A percentile compares a stretch with the other conserved stretches of the same genome.
These are phyloP conservation scores for Blastobasis adustella DNA, from an alignment of 2,888 invertebrate genomes.

Conservation along the genomic window DNA sequence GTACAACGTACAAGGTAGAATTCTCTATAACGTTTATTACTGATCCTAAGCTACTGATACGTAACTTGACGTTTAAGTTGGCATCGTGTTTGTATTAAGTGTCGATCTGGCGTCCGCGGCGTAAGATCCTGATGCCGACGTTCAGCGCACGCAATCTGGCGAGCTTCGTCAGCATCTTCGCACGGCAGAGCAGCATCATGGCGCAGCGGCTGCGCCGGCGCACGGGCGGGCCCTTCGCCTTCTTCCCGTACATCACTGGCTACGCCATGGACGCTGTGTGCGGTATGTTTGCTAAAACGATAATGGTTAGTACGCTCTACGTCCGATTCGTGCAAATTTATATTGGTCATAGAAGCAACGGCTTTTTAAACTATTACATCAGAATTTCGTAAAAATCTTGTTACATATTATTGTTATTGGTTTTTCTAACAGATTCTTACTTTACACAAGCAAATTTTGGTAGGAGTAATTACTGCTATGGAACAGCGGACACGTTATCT, in stretches of 20 bases:
- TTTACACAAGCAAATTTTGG: too few relatives aligned
- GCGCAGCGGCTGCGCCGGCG: slow-evolving; percentile 1
- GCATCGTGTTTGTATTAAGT: not conserved
- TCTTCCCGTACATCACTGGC: slow-evolving; percentile 12
- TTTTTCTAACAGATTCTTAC: not conserved
- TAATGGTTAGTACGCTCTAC: too few relatives aligned
- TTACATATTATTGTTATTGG: too few relatives aligned
- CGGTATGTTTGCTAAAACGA: slow-evolving; percentile 3
- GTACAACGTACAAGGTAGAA: too few relatives aligned
- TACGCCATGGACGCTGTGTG: slow-evolving; percentile 16
- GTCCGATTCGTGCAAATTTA: too few relatives aligned
- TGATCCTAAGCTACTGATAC: too few relatives aligned
- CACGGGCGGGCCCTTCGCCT: slow-evolving; percentile 5
- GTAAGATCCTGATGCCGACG: slow-evolving; percentile 12
- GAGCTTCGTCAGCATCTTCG: slow-evolving; percentile 11
- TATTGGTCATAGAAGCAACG: not conserved
- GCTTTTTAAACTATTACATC: not conserved
- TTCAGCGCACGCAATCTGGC: slow-evolving; percentile 13
- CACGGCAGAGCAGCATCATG: slow-evolving; percentile 2
- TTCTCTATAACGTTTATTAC: too few relatives aligned
- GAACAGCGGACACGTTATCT: too few relatives aligned
- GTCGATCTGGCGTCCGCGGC: slow-evolving; percentile 15
- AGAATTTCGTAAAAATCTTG: not conserved
- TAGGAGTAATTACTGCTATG: too few relatives aligned
- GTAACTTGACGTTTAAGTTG: too few relatives aligned